Base-by-base conservation (phyloP, 2,113 vertebrate species). In the Peromyscus maniculatus region DNA sequence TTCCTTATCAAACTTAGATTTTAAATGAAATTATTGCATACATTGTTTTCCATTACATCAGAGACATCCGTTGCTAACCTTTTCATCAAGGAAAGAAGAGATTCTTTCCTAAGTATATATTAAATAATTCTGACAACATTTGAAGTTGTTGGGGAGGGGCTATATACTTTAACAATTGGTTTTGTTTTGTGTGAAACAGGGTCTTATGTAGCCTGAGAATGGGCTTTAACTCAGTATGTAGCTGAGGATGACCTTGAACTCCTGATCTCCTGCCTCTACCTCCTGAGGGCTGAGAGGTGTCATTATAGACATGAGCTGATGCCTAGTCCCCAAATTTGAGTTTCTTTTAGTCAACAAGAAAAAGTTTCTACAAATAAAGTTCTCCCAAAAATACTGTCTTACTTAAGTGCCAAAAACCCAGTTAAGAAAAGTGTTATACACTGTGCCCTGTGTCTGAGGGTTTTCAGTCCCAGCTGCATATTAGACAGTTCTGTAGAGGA, bases 71-170 rank as follows among this genome's bases (percentile, higher is more conserved):
- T 39, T 43, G 72, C 59, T 92, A 87, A 55, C 11, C 46, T 92
- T 93, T 69, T 86, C 31, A 13, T 80, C 39, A 15, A 62, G 46
- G 78, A 87, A 33, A 22, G 57, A 92, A 90, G 82, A 83, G 21
- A 82, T 79, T 89, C 8, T 91, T 72, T 52, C 33, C 91, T 71
- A n/a, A 83, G 59, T 91, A 49, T 93, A 84, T 57, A 89, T 82
- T 59, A 91, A 69, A 69, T 36, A 36, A 43, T 94, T 67, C 55
- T 87, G n/a, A 39, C 69, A 39, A 93, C 67, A 91, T 69, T 55
- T 19, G 78, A 33, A 55, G 78, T 55, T 80, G 78, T 80, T 80
- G 78, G 17, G 31, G 78, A 78, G 49, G 31, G 52, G 17, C 5
- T 55, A 80, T 21, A 36, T 55, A 80, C 49, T 55, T 55, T 55